Evolutionary conservation across 2,888 invertebrate species (phyloP).

Genomic region (Pristionchus exspectatus): DNA sequence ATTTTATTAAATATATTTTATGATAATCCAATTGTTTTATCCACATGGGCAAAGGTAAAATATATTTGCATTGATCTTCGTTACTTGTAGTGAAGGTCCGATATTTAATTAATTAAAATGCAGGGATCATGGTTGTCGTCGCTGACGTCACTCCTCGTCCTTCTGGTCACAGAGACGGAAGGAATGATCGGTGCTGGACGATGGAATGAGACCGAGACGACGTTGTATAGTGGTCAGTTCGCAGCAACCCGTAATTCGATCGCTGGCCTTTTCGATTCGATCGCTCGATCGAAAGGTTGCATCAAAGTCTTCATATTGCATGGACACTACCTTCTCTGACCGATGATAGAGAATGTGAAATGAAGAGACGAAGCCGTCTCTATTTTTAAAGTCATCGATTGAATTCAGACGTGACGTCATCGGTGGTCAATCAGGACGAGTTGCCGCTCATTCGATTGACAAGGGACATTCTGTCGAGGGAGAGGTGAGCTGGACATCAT

Average conservation of each 20-base stretch:
- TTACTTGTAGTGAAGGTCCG: no score
- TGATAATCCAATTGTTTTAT: no score
- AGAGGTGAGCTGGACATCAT: slow-evolving; percentile 60
- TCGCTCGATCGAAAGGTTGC: no score
- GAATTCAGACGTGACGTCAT: slow-evolving; percentile 4
- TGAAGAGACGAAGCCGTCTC: no score
- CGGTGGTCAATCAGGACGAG: slow-evolving; percentile 58
- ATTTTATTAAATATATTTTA: no score
- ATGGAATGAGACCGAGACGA: slow-evolving; percentile 22
- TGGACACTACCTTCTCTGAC: no score
- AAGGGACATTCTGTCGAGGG: slow-evolving; percentile 70
- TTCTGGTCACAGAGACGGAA: not conserved
- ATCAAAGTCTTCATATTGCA: no score
- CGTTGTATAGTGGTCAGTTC: not conserved
- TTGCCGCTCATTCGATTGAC: slow-evolving; percentile 75
- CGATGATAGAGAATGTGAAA: no score
- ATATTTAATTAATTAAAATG: not conserved
- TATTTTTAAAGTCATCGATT: not conserved
- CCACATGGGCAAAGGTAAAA: no score
- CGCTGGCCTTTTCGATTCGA: no score
- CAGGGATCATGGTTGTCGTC: slow-evolving; percentile 8
- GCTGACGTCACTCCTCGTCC: not conserved
- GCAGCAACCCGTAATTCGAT: no score
- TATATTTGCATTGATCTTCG: no score
- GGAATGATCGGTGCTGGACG: not conserved